A percentile compares a stretch with the other conserved stretches of the same genome.
Conservation (phyloP, 2,113 vertebrate species). For the Notothenia rossii region DNA sequence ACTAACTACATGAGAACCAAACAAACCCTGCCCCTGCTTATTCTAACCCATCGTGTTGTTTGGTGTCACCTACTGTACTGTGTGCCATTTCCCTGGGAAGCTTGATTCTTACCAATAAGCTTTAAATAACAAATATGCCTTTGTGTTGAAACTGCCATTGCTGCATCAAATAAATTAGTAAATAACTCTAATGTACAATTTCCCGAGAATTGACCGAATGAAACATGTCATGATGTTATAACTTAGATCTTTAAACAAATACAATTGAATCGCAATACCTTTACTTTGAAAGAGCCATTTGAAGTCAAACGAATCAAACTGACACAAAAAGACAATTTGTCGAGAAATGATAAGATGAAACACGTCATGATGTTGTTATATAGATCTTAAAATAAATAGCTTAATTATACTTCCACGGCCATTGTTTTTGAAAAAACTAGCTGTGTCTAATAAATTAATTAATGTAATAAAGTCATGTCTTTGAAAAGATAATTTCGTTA, state of each 20-base stretch:
- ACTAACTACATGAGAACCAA: constrained; percentile 27
- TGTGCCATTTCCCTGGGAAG: not conserved
- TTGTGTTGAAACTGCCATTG: not conserved
- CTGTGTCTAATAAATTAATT: not conserved
- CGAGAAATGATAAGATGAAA: not conserved
- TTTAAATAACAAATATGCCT: not conserved
- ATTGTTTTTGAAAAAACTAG: not conserved
- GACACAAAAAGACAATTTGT: not conserved
- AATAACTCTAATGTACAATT: not conserved
- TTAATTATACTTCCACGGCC: not conserved
- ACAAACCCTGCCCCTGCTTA: constrained; percentile 38
- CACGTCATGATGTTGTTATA: not conserved
- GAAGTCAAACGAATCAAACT: not conserved
- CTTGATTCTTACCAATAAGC: not conserved
- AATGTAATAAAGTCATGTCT: no score
- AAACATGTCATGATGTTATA: not conserved
- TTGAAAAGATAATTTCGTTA: not conserved
- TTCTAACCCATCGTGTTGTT: constrained; percentile 4
- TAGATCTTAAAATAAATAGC: not conserved
- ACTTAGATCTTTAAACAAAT: not conserved
- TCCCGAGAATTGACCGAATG: not conserved
- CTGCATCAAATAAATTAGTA: not conserved
- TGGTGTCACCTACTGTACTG: not conserved
- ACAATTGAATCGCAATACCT: not conserved
- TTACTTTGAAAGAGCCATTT: not conserved